phyloP scores from a whole-genome alignment of 2,888 invertebrate genomes.

The Athalia rosae region DNA sequence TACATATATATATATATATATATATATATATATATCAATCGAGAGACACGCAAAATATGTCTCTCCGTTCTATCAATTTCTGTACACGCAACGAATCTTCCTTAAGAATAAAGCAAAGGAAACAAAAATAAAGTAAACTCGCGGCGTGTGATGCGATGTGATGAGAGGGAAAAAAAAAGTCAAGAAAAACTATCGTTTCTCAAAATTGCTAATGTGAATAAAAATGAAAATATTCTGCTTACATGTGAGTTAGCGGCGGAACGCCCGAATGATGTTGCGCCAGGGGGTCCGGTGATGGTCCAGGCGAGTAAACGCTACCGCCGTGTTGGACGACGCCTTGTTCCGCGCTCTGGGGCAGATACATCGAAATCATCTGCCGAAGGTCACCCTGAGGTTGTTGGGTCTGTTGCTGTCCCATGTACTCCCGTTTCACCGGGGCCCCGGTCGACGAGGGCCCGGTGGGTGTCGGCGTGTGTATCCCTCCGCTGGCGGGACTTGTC shows the following conservation, averaged over 20 bases:
- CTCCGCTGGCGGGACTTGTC: constrained; percentile 85
- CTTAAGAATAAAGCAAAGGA: no score
- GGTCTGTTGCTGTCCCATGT: constrained; percentile 76
- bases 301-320: constrained; percentile 76
- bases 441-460: constrained; percentile 71
- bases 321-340: constrained; percentile 80
- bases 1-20: no score
- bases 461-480: constrained; percentile 76
- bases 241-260: constrained; percentile 81
- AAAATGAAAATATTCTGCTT: constrained; percentile 65
- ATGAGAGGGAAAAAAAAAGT: not conserved
- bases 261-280: constrained; percentile 70
- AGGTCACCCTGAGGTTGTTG: constrained; percentile 79
- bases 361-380: constrained; percentile 86
- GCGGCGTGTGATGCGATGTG: no score
- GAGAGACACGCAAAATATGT: no score
- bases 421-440: constrained; percentile 82
- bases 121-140: no score
- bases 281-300: constrained; percentile 79
- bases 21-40: no score
- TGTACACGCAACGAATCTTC: no score
- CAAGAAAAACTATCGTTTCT: not conserved
- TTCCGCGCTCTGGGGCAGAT: constrained; percentile 82
- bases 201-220: no score
- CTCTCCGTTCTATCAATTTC: no score